Percentiles rank a stretch among this genome's conserved stretches.
These are phyloP conservation scores for Apis laboriosa DNA, from an alignment of 1,140 invertebrate genomes.

Conservation along the genomic window DNA sequence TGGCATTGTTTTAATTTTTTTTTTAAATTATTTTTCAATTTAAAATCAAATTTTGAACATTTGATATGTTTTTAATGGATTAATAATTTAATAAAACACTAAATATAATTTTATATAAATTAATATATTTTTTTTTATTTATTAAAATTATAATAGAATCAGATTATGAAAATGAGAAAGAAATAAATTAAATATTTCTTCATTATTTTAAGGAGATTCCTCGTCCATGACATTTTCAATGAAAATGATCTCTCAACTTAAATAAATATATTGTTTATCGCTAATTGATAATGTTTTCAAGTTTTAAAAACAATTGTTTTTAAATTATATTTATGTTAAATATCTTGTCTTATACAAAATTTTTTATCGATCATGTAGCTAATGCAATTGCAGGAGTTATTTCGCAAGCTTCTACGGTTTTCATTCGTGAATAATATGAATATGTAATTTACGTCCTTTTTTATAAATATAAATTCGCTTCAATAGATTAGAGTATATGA, in stretches of 20 bases:
- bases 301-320: background rate
- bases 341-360: background rate
- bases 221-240: slow-evolving; percentile 48
- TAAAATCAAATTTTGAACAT: too few species aligned
- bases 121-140: background rate
- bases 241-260: slow-evolving; percentile 20
- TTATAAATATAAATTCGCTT: background rate
- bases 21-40: background rate
- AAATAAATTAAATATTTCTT: slow-evolving; percentile 23
- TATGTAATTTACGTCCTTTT: background rate
- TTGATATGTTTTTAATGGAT: too few species aligned
- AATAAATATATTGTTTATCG: slow-evolving; percentile 25
- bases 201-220: slow-evolving; percentile 10
- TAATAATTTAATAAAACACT: too few species aligned
- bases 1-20: background rate
- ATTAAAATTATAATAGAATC: too few species aligned
- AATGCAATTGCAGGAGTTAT: background rate
- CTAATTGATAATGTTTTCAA: slow-evolving; percentile 38
- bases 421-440: background rate
- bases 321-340: slow-evolving; percentile 5
- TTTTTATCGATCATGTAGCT: slow-evolving; percentile 33
- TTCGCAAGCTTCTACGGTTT: slow-evolving; percentile 35
- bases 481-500: background rate
- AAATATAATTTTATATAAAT: background rate
- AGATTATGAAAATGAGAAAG: slow-evolving; percentile 6